Conservation (phyloP, 2,113 vertebrate species). For the Eleginops maclovinus region DNA sequence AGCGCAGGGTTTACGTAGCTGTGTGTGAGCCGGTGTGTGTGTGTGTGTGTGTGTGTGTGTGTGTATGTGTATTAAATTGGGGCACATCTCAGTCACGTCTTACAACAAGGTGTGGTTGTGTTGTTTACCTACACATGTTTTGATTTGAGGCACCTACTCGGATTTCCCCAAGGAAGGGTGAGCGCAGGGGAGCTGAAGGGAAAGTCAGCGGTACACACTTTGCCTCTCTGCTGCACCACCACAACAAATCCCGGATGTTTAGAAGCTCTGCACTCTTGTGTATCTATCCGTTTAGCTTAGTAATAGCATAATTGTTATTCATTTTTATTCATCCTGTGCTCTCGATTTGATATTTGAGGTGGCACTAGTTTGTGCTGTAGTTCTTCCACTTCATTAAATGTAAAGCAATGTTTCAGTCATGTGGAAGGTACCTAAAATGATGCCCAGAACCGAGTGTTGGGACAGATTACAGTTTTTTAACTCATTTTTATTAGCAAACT, state of each 20-base stretch:
- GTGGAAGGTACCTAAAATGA: constrained; percentile 15
- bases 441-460: background rate
- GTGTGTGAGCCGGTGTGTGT: constrained; percentile 30
- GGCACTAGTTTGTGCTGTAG: background rate
- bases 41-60: constrained; percentile 21
- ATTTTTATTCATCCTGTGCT: constrained; percentile 16
- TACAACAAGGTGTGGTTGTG: constrained; percentile 25
- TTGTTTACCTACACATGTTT: constrained; percentile 64
- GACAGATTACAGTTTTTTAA: constrained; percentile 9
- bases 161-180: constrained; percentile 44
- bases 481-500: constrained; percentile 32
- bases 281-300: constrained; percentile 22
- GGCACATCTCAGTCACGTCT: constrained; percentile 47
- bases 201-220: constrained; percentile 38
- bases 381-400: background rate
- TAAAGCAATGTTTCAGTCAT: constrained; percentile 1
- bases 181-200: constrained; percentile 44
- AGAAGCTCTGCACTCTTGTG: constrained; percentile 24
- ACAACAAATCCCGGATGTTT: constrained; percentile 45
- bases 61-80: constrained; percentile 36
- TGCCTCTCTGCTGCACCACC: constrained; percentile 19
- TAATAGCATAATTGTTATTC: background rate
- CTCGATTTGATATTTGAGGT: background rate
- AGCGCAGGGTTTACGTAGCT: constrained; percentile 38
- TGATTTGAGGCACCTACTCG: constrained; percentile 51